Evolutionary conservation across 2,888 invertebrate genomes (phyloP), one percentile per base, ranked within the genome.

Genomic region (Alsophila aescularia): DNA sequence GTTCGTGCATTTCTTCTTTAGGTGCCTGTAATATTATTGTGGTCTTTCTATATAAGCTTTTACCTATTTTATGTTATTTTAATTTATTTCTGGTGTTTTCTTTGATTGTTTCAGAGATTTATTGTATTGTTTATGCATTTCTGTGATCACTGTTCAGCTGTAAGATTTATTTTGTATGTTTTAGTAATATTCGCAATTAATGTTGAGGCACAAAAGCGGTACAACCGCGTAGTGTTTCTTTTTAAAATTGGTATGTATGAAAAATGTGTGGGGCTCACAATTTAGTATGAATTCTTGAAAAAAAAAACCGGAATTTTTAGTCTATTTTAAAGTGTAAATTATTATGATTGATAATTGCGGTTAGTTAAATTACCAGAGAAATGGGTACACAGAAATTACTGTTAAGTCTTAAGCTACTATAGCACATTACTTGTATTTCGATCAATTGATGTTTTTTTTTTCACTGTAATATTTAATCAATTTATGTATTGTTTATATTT

Each of bases 81-180:
- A 67, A 75, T 75, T 82, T 77, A 75, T 79, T 79, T 75, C 74
- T 72, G 68, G 66, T 75, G 71, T 45, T 64, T 72, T 67, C 66
- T 75, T 77, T 72, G 53, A 70, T 70, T 61, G 49, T 67, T 73
- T 77, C 78, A 79, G 77, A 81, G 74, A 73, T 82, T 81, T 84
- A 80, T 81, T 75, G 66, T 79, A 70, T 74, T 73, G 79, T 85
- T 81, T 81, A 82, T 80, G 87, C 87, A 87, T 89, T 89, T 89
- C 90, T 90, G 90, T 90, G 89, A 90, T 90, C 79, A 68, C 71
- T 81, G 67, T 79, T 80, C 82, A 78, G 72, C 77, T 77, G 61
- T 87, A 83, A 79, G 79, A 76, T 81, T 79, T 75, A 74, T 79
- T 76, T 79, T 75, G 67, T 74, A 73, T 75, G 70, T 72, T 73